Percentiles rank a stretch among this genome's conserved stretches.
phyloP scores from a whole-genome alignment of 2,113 vertebrate species.

The Herpetotheres cachinnans region DNA sequence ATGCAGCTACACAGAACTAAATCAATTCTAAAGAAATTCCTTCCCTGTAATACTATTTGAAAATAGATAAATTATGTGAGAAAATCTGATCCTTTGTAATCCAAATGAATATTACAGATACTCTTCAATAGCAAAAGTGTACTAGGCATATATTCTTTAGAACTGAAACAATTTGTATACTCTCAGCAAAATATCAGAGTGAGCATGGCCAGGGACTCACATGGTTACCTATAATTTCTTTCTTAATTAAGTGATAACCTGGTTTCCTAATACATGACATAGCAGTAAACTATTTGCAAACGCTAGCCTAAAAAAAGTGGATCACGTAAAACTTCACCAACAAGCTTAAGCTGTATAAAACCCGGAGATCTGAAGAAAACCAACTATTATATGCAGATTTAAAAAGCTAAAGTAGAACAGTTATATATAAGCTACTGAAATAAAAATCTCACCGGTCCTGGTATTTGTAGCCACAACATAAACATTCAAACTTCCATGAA shows the following conservation, averaged over 20 bases:
- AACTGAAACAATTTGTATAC: not conserved
- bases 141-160: not conserved
- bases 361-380: not conserved
- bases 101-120: not conserved
- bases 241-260: not conserved
- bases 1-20: not conserved
- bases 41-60: not conserved
- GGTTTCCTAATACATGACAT: not conserved
- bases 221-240: not conserved
- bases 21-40: not conserved
- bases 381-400: not conserved
- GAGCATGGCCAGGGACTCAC: not conserved
- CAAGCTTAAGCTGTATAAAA: not conserved
- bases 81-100: not conserved
- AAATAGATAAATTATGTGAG: not conserved
- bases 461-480: conserved; percentile 75
- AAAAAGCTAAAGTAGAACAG: not conserved
- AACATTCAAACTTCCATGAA: conserved; percentile 85
- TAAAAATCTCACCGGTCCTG: conserved; percentile 74
- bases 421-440: not conserved
- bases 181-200: not conserved
- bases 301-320: not conserved
- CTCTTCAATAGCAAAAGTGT: not conserved
- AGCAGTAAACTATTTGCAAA: not conserved
- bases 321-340: not conserved